Evolutionary conservation across 2,113 vertebrate genomes (phyloP).

Genomic region (Bolborhynchus lineola): DNA sequence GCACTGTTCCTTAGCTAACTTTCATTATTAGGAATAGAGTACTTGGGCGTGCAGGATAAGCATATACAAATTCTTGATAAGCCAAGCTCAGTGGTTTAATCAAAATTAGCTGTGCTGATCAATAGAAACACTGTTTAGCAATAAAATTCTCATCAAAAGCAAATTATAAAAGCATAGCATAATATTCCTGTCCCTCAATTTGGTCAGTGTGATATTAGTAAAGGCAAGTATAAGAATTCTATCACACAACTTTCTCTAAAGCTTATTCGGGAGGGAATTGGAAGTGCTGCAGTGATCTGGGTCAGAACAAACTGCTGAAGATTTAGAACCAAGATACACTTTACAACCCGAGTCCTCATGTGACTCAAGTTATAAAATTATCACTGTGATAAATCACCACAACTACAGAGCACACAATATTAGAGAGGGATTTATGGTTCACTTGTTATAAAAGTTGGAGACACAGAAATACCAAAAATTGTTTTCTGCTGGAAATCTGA

Average conservation of each 20-base stretch:
- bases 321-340: background rate
- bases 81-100: background rate
- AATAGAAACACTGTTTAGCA: background rate
- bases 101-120: background rate
- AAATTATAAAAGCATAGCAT: background rate
- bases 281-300: background rate
- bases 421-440: background rate
- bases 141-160: background rate
- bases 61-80: background rate
- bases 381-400: background rate
- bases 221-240: background rate
- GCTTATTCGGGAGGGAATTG: background rate
- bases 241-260: background rate
- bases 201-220: background rate
- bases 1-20: background rate
- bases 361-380: background rate
- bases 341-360: background rate
- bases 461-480: background rate
- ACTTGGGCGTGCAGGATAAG: background rate
- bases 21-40: background rate
- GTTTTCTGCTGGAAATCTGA: background rate
- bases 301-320: background rate
- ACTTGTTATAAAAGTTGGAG: background rate
- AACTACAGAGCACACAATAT: background rate
- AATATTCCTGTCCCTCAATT: background rate